phyloP scores from a whole-genome alignment of 2,113 vertebrate species.

The Poecile atricapillus region DNA sequence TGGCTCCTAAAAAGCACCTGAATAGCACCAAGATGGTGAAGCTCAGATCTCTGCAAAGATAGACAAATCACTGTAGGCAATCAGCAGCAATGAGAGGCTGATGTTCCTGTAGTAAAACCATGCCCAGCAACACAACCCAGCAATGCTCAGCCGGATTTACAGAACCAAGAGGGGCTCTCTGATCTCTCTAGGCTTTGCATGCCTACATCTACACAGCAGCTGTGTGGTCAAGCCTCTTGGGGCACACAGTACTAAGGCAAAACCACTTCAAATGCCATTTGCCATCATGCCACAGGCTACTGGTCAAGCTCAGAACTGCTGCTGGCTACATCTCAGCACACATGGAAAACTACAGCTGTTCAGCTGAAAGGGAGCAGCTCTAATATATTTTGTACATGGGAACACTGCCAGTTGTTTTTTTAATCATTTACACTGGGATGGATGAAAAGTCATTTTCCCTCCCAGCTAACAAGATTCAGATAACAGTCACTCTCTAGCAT shows the following conservation, averaged over 20 bases:
- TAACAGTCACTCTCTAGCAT: not conserved
- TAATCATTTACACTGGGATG: not conserved
- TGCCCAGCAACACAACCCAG: not conserved
- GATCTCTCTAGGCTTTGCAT: not conserved
- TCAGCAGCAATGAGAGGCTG: not conserved
- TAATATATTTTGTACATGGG: not conserved
- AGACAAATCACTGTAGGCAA: not conserved
- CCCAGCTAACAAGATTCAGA: not conserved
- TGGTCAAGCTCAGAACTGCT: not conserved
- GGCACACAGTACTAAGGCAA: not conserved
- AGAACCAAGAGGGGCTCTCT: not conserved
- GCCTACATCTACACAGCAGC: not conserved
- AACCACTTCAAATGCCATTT: not conserved
- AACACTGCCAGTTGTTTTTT: not conserved
- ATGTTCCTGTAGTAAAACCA: not conserved
- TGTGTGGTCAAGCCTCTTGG: not conserved
- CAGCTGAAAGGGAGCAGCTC: not conserved
- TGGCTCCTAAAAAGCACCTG: not conserved
- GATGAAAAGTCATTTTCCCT: not conserved
- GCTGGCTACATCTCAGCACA: not conserved
- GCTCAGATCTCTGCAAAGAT: not conserved
- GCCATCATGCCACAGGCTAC: not conserved
- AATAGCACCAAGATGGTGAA: not conserved
- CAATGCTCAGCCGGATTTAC: not conserved
- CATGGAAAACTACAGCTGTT: not conserved